phyloP scores from a whole-genome alignment of 2,888 invertebrate genomes.

The Omphaloscelis lunosa region DNA sequence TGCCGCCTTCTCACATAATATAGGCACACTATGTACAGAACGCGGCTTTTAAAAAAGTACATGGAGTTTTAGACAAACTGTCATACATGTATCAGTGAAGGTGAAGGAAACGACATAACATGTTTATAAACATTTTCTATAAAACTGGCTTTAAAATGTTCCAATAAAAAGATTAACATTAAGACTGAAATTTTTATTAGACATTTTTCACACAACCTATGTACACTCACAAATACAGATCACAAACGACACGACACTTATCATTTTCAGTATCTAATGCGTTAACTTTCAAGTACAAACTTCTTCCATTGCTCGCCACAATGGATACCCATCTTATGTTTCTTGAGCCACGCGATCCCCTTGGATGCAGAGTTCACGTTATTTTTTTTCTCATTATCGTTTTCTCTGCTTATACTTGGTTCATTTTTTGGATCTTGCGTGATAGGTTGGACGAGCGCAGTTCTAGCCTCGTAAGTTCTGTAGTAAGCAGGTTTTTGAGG shows the following conservation, averaged over 20 bases:
- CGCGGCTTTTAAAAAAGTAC: neutral
- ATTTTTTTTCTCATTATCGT: neutral
- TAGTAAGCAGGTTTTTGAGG: slow-evolving; percentile 61
- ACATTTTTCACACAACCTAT: slow-evolving; percentile 57
- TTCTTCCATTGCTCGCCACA: slow-evolving; percentile 80
- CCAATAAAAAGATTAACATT: slow-evolving; percentile 28
- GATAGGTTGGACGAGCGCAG: slow-evolving; percentile 62
- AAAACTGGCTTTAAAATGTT: slow-evolving; percentile 16
- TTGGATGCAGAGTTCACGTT: slow-evolving; percentile 49
- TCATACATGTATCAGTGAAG: neutral
- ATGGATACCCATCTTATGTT: slow-evolving; percentile 72
- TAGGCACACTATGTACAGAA: neutral
- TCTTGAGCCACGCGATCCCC: slow-evolving; percentile 78
- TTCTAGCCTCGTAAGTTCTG: slow-evolving; percentile 76
- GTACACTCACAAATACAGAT: slow-evolving; percentile 60
- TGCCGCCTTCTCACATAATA: neutral
- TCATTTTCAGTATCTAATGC: slow-evolving; percentile 68
- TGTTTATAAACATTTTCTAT: slow-evolving; percentile 5
- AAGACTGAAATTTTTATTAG: slow-evolving; percentile 68
- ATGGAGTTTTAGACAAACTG: too few species aligned
- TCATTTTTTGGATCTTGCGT: neutral
- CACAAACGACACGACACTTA: slow-evolving; percentile 61
- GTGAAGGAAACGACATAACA: neutral
- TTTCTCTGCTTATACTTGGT: neutral
- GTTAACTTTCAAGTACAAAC: slow-evolving; percentile 75